Evolutionary conservation across 2,113 vertebrate genomes (phyloP).

Genomic region (Tympanuchus pallidicinctus): DNA sequence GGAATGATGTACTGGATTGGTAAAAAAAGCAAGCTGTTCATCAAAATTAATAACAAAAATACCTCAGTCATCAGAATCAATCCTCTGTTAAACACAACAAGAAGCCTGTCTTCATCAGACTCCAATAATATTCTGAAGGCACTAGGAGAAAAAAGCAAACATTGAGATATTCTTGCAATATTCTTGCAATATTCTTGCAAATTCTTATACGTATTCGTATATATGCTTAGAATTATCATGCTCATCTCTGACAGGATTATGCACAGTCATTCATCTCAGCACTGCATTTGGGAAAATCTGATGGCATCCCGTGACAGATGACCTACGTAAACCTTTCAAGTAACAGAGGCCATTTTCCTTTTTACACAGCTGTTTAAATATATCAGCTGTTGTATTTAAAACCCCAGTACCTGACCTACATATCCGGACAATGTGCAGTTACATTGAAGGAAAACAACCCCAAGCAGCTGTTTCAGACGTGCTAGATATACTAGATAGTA

Average conservation of each 20-base stretch:
- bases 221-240: neutral
- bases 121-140: conserved; percentile 99
- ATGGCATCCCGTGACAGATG: rapidly evolving
- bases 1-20: neutral
- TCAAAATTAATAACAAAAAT: conserved; percentile 2
- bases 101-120: conserved; percentile 96
- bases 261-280: neutral
- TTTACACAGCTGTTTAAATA: neutral
- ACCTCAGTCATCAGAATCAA: conserved; percentile 98
- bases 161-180: neutral
- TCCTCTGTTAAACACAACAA: conserved; percentile 98
- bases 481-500: neutral
- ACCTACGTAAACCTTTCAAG: rapidly evolving
- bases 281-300: rapidly evolving
- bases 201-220: neutral
- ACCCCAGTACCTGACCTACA: neutral
- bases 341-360: neutral
- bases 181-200: neutral
- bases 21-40: neutral
- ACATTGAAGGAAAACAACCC: neutral
- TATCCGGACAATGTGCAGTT: neutral
- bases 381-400: neutral
- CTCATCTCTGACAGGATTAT: neutral
- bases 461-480: neutral
- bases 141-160: conserved; percentile 78